These are phyloP conservation scores for Coturnix japonica DNA, from an alignment of 2,113 vertebrate species.

Conservation along the genomic window DNA sequence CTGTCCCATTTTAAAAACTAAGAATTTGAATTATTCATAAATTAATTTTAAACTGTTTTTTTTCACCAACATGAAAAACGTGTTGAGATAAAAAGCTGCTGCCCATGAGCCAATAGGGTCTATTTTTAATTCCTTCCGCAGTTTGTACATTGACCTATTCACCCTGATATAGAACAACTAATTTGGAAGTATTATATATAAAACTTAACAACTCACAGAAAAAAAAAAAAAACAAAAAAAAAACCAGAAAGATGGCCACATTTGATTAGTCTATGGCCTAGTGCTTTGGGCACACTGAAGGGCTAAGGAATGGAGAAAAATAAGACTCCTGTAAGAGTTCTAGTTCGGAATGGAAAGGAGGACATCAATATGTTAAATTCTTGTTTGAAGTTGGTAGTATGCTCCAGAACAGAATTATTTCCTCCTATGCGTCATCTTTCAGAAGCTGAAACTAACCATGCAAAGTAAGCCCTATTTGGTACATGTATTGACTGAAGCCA, in stretches of 20 bases:
- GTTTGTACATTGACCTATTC: constrained; percentile 11
- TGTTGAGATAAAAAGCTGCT: not conserved
- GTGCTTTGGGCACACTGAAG: not conserved
- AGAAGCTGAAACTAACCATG: rapidly evolving
- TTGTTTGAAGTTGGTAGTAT: not conserved
- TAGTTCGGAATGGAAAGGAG: not conserved
- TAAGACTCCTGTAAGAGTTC: not conserved
- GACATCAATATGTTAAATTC: not conserved
- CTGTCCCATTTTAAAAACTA: not conserved
- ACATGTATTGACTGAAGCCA: not conserved
- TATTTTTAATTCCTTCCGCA: constrained; percentile 39
- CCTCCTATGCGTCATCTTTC: not conserved
- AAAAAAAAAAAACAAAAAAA: not conserved
- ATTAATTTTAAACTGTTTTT: constrained; percentile 35
- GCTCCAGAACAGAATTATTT: not conserved
- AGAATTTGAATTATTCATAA: constrained; percentile 10
- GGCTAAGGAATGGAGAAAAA: not conserved
- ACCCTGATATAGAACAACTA: not conserved
- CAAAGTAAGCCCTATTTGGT: not conserved
- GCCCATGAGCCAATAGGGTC: not conserved
- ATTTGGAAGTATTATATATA: not conserved
- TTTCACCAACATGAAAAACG: not conserved
- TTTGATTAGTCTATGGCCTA: not conserved
- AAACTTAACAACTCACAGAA: not conserved
- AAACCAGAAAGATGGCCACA: not conserved